phyloP scores from a whole-genome alignment of 2,888 invertebrate species.

The Parascotia fuliginaria region DNA sequence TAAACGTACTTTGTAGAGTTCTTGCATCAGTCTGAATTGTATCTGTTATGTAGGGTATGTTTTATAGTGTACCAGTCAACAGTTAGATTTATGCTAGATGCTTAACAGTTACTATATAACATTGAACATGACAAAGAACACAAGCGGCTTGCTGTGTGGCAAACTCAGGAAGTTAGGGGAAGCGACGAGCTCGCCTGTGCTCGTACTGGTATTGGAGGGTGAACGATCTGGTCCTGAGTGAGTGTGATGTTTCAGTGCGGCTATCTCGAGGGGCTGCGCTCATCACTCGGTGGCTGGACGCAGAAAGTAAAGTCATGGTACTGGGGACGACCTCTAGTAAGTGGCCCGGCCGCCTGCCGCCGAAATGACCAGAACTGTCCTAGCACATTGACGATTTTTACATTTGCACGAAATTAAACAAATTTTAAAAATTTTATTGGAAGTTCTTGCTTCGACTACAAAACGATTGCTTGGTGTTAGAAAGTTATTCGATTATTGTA shows the following conservation, averaged over 20 bases:
- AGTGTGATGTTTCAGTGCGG: slow-evolving; percentile 92
- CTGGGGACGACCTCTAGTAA: slow-evolving; percentile 98
- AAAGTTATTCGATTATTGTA: slow-evolving; percentile 64
- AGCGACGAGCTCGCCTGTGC: slow-evolving; percentile 18
- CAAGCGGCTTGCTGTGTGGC: slow-evolving; percentile 46
- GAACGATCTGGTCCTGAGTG: slow-evolving; percentile 77
- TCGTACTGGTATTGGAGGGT: slow-evolving; percentile 43
- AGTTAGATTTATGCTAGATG: slow-evolving; percentile 63
- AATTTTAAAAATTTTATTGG: slow-evolving; percentile 60
- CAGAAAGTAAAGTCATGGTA: slow-evolving; percentile 99
- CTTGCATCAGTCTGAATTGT: slow-evolving; percentile 36
- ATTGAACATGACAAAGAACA: slow-evolving; percentile 63
- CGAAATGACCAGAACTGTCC: slow-evolving; percentile 76
- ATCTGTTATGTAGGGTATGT: slow-evolving; percentile 43
- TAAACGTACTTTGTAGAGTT: slow-evolving; percentile 36
- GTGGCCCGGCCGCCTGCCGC: slow-evolving; percentile 86
- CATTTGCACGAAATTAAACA: slow-evolving; percentile 78
- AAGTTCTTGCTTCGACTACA: slow-evolving; percentile 78
- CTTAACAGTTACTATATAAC: slow-evolving; percentile 63
- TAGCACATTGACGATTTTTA: slow-evolving; percentile 82
- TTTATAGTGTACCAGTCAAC: slow-evolving; percentile 50
- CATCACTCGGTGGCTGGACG: slow-evolving; percentile 98
- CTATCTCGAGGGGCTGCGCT: slow-evolving; percentile 97
- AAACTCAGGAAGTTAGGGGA: slow-evolving; percentile 35
- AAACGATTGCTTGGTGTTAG: slow-evolving; percentile 81